Percentiles rank a stretch among this genome's conserved stretches.
phyloP scores from a whole-genome alignment of 2,797 vertebrate species.

The Betta splendens region DNA sequence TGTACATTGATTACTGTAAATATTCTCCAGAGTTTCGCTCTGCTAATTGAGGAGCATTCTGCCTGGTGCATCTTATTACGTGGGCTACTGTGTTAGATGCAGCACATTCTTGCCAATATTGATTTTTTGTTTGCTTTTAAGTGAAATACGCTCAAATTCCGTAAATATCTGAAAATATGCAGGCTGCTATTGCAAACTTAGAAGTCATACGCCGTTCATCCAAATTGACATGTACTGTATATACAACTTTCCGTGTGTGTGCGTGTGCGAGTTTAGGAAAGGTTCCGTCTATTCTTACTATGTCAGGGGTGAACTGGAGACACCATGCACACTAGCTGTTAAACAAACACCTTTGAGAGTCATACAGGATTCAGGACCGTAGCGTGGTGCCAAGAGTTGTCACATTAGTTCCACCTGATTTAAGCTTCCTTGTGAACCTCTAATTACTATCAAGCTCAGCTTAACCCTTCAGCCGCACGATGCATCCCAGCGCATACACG shows the following conservation, averaged over 20 bases:
- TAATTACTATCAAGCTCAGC: slow-evolving; percentile 18
- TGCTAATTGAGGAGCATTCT: slow-evolving; percentile 61
- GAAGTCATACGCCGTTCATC: background rate
- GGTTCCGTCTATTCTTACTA: too few relatives aligned
- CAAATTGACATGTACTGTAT: background rate
- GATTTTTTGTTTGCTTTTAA: slow-evolving; percentile 54
- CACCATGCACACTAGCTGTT: background rate
- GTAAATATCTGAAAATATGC: slow-evolving; percentile 38
- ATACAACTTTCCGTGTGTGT: background rate
- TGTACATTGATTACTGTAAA: slow-evolving; percentile 75
- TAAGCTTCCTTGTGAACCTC: slow-evolving; percentile 10
- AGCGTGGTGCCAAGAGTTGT: background rate
- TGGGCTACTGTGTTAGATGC: slow-evolving; percentile 52
- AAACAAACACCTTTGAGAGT: background rate
- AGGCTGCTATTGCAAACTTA: slow-evolving; percentile 18
- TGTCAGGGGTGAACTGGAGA: background rate
- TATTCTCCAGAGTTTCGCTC: slow-evolving; percentile 66
- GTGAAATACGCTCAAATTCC: slow-evolving; percentile 22
- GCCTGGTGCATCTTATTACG: slow-evolving; percentile 66
- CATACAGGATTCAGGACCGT: background rate
- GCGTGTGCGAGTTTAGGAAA: too few relatives aligned
- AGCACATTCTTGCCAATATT: slow-evolving; percentile 59
- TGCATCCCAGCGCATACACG: slow-evolving; percentile 11
- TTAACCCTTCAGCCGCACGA: slow-evolving; percentile 28
- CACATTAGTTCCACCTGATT: slow-evolving; percentile 15